Evolutionary conservation across 2,113 vertebrate species (phyloP), one percentile per base, ranked within the genome.

Genomic region (Falco punctatus): DNA sequence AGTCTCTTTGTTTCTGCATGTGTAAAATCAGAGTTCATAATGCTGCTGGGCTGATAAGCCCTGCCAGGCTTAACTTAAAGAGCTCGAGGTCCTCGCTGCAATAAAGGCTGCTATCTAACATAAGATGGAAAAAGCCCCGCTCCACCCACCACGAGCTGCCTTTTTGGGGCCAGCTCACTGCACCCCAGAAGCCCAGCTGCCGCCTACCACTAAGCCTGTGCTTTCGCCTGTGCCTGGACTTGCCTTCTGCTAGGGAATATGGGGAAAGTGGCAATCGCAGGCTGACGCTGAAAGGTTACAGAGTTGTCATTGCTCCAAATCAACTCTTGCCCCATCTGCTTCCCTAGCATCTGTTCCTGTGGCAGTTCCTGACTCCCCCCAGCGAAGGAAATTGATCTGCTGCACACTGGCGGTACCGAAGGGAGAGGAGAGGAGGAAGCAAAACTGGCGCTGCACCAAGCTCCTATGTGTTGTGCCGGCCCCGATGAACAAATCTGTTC

Each of bases 241-340:
- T 58, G 49, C 49, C 59, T 94, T 89, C 86, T 95, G 77, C 62
- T 32, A 12, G 19, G 17, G 62, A 87, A n/a, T 13, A 58, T 3
- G 6, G 33, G 54, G 40, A 66, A 94, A 85, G 66, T 8, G 49
- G 40, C 48, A 55, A 32, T 88, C 75, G 71, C 86, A 71, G 92
- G 42, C 55, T 32, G 46, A 44, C 16, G 2, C 46, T n/a, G 33
- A 96, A 94, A 97, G 78, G 94, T 94, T 94, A 87, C 0, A 0
- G 89, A 96, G 62, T 33, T 97, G 97, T 92, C 97, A 92, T 49
- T 62, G 79, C 81, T 97, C 95, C 96, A 97, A 81, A 77, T 40
- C 84, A 77, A 85, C 88, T 72, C 95, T 95, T 94, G 81, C 70
- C 91, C 96, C 94, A 96, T 97, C 95, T 97, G 96, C 74, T 96